Percentiles rank a stretch among this genome's conserved stretches.
phyloP scores from a whole-genome alignment of 2,113 vertebrate species.

The Callopanchax toddi region DNA sequence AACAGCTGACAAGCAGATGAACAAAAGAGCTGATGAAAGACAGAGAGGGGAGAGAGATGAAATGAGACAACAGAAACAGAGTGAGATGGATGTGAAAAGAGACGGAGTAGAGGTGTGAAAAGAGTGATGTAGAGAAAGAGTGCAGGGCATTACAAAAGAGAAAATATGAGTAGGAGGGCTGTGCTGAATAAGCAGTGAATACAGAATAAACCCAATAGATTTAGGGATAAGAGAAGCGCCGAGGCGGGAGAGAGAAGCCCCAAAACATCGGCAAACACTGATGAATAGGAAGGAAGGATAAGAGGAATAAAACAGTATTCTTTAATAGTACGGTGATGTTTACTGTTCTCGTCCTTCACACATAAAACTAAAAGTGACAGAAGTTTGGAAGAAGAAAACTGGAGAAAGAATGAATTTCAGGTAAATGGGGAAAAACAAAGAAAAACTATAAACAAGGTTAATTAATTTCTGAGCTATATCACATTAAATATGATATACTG shows the following conservation, averaged over 20 bases:
- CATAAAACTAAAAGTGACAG: too few species aligned
- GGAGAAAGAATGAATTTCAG: too few species aligned
- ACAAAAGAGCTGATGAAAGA: slow-evolving; percentile 24
- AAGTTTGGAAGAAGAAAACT: too few species aligned
- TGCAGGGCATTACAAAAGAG: slow-evolving; percentile 19
- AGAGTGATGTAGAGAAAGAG: slow-evolving; percentile 18
- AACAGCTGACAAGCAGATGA: slow-evolving; percentile 53
- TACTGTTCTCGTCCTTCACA: too few species aligned
- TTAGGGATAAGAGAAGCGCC: slow-evolving; percentile 19
- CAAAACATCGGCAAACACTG: background rate
- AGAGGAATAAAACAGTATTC: too few species aligned
- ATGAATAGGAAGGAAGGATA: slow-evolving; percentile 40
- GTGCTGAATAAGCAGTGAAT: slow-evolving; percentile 46
- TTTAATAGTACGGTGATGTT: too few species aligned
- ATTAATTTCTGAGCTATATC: slow-evolving; percentile 1
- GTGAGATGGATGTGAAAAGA: slow-evolving; percentile 38
- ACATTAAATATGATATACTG: background rate
- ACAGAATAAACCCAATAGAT: slow-evolving; percentile 8
- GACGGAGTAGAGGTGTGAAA: slow-evolving; percentile 43
- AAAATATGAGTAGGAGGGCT: slow-evolving; percentile 9
- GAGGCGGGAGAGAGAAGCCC: slow-evolving; percentile 5
- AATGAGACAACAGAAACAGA: slow-evolving; percentile 24
- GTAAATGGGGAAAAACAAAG: too few species aligned
- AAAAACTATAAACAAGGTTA: background rate
- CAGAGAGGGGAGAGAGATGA: slow-evolving; percentile 2